These are phyloP conservation scores for Lochmaea capreae DNA, from an alignment of 2,888 invertebrate genomes.

Conservation along the genomic window DNA sequence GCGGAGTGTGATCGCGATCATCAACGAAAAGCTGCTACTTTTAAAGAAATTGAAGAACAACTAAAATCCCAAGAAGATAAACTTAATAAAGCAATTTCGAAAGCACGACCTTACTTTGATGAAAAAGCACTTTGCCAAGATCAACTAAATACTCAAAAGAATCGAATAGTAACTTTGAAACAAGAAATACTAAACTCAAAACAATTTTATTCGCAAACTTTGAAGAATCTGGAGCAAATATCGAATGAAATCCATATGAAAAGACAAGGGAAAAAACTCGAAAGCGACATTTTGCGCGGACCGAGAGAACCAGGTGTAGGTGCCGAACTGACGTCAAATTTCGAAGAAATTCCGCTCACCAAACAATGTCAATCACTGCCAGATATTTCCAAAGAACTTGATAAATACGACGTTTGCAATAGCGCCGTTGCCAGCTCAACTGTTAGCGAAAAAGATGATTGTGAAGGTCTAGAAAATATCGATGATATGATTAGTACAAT, in stretches of 20 bases:
- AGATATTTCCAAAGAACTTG: slow-evolving; percentile 70
- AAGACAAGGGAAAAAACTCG: slow-evolving; percentile 65
- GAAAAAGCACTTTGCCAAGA: slow-evolving; percentile 88
- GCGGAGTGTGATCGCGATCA: slow-evolving; percentile 91
- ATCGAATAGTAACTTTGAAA: slow-evolving; percentile 84
- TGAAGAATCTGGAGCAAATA: slow-evolving; percentile 88
- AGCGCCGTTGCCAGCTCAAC: slow-evolving; percentile 69
- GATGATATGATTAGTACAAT: slow-evolving; percentile 67
- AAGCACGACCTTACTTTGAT: slow-evolving; percentile 92
- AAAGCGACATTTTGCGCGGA: slow-evolving; percentile 66
- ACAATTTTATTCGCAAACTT: slow-evolving; percentile 81
- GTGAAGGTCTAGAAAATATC: slow-evolving; percentile 64
- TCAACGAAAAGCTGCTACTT: slow-evolving; percentile 82
- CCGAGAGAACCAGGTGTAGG: slow-evolving; percentile 76
- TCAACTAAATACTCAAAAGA: slow-evolving; percentile 86
- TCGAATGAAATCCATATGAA: slow-evolving; percentile 90
- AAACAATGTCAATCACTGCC: slow-evolving; percentile 58
- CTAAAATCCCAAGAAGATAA: slow-evolving; percentile 85
- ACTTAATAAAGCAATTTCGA: slow-evolving; percentile 83
- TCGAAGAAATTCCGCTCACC: slow-evolving; percentile 53
- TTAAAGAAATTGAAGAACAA: slow-evolving; percentile 84
- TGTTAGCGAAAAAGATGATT: slow-evolving; percentile 67
- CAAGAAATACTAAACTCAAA: slow-evolving; percentile 84
- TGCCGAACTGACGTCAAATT: slow-evolving; percentile 68
- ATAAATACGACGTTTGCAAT: slow-evolving; percentile 70